These are phyloP conservation scores for Scartelaos histophorus DNA, from an alignment of 2,113 vertebrate genomes.

Conservation along the genomic window DNA sequence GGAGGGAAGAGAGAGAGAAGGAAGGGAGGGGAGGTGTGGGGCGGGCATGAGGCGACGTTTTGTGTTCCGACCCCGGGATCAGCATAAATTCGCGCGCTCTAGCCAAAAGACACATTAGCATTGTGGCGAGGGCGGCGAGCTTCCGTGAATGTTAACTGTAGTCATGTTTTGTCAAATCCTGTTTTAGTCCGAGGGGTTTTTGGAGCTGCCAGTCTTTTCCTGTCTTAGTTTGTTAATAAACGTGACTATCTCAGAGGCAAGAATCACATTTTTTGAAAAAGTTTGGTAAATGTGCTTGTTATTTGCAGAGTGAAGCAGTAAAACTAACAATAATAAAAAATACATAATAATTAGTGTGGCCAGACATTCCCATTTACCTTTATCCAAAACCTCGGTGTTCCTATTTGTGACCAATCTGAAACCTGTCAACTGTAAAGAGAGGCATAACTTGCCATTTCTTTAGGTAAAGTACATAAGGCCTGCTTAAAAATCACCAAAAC, in stretches of 20 bases:
- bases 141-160: neutral
- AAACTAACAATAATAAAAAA: too few species aligned
- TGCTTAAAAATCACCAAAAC: too few species aligned
- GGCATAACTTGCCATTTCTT: too few species aligned
- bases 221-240: neutral
- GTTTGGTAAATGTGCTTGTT: neutral
- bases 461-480: too few species aligned
- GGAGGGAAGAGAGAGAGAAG: neutral
- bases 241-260: too few species aligned
- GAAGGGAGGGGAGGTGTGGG: conserved; percentile 8
- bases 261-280: neutral
- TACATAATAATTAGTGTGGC: too few species aligned
- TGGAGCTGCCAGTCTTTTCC: neutral
- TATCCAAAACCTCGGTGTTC: too few species aligned
- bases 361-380: too few species aligned
- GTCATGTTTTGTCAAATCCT: neutral
- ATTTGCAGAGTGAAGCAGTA: too few species aligned
- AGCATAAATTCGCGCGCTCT: conserved; percentile 28
- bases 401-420: too few species aligned
- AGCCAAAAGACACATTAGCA: conserved; percentile 50
- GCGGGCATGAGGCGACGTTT: conserved; percentile 63
- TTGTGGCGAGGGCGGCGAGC: conserved; percentile 10
- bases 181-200: neutral
- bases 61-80: conserved; percentile 47
- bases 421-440: too few species aligned